Evolutionary conservation across 2,113 vertebrate genomes (phyloP).

Genomic region (Stegostoma tigrinum): DNA sequence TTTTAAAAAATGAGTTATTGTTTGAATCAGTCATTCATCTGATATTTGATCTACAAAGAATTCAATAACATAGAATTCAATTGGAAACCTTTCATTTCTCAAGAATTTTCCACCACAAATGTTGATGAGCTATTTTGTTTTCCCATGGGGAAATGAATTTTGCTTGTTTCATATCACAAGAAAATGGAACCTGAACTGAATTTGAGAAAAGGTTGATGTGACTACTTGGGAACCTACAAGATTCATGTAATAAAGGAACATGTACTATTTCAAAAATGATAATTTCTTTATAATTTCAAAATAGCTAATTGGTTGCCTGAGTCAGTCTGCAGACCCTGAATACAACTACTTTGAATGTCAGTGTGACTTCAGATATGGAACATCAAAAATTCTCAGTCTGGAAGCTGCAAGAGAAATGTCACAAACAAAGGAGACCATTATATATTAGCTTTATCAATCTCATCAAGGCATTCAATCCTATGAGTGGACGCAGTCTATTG

Average conservation of each 20-base stretch:
- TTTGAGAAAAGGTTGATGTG: background rate
- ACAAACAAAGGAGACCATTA: background rate
- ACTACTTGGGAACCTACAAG: too few relatives aligned
- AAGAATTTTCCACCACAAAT: background rate
- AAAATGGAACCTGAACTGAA: background rate
- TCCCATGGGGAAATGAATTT: background rate
- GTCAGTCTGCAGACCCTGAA: background rate
- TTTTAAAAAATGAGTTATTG: background rate
- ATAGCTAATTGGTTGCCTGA: background rate
- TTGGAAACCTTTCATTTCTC: constrained; percentile 2
- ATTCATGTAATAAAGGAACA: background rate
- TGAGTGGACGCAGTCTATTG: background rate
- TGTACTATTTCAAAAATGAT: background rate
- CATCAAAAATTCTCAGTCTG: too few relatives aligned
- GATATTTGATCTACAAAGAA: background rate
- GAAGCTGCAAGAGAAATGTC: background rate
- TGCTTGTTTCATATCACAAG: background rate
- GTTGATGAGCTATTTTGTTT: background rate
- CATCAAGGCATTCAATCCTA: background rate
- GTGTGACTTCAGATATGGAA: background rate
- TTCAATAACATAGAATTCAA: background rate
- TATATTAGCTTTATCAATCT: background rate
- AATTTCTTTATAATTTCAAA: background rate
- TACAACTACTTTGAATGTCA: background rate
- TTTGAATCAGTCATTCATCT: background rate